These are phyloP conservation scores for Suillia variegata DNA, from an alignment of 2,888 invertebrate species.

Conservation along the genomic window DNA sequence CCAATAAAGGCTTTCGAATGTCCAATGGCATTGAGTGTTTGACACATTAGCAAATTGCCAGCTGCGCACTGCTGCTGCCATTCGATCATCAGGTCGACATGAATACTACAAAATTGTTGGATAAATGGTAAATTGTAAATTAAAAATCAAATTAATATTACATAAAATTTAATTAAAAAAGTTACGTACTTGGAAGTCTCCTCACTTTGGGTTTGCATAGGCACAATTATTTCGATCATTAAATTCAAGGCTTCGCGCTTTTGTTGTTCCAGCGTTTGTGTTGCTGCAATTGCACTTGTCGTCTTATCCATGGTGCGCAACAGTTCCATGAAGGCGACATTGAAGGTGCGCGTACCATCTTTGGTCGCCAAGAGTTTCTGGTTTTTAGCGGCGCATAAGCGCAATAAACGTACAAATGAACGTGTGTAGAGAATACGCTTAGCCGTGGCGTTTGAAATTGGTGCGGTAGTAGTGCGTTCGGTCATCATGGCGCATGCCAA, in stretches of 20 bases:
- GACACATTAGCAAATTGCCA: constrained; percentile 50
- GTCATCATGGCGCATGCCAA: constrained; percentile 50
- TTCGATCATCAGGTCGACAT: constrained; percentile 52
- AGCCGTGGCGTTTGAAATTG: constrained; percentile 44
- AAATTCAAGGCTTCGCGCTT: constrained; percentile 55
- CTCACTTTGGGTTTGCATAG: constrained; percentile 56
- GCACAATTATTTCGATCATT: constrained; percentile 54
- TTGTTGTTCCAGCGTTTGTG: constrained; percentile 44
- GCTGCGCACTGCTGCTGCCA: constrained; percentile 52
- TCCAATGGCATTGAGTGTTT: constrained; percentile 52
- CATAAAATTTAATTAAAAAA: background rate
- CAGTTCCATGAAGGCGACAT: constrained; percentile 45
- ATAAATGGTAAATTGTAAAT: too few species aligned
- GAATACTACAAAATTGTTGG: constrained; percentile 45
- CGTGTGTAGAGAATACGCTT: constrained; percentile 58
- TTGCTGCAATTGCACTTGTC: constrained; percentile 36
- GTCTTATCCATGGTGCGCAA: constrained; percentile 47
- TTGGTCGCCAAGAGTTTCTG: constrained; percentile 52
- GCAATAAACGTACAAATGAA: constrained; percentile 52
- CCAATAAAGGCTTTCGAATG: constrained; percentile 52
- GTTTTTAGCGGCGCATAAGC: constrained; percentile 54
- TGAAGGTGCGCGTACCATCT: constrained; percentile 51
- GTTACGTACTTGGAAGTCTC: constrained; percentile 53
- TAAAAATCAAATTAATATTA: too few species aligned
- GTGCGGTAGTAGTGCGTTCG: constrained; percentile 35